Evolutionary conservation across 2,113 vertebrate genomes (phyloP).

Genomic region (Melanerpes aurifrons): DNA sequence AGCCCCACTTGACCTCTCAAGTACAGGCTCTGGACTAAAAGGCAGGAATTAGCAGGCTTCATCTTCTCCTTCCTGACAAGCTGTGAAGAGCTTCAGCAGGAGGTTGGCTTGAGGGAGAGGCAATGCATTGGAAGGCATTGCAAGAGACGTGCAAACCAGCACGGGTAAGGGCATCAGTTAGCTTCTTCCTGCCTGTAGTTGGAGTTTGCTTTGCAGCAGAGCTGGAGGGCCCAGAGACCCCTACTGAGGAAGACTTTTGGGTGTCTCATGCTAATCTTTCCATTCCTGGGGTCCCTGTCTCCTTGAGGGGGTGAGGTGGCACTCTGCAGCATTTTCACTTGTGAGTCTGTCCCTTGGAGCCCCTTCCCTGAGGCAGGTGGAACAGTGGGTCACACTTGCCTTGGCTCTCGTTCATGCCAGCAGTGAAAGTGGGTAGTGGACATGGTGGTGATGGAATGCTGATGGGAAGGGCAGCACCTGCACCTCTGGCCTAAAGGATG

Average conservation of each 20-base stretch:
- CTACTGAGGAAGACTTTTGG: background rate
- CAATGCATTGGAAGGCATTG: slow-evolving; percentile 4
- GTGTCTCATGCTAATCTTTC: background rate
- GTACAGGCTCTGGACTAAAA: background rate
- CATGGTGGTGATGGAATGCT: rapidly evolving
- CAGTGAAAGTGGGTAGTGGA: background rate
- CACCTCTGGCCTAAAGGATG: background rate
- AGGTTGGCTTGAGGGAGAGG: slow-evolving; percentile 57
- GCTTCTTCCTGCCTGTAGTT: background rate
- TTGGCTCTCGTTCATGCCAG: rapidly evolving
- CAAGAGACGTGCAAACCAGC: slow-evolving; percentile 6
- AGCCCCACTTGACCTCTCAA: slow-evolving; percentile 22
- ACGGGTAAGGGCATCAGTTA: background rate
- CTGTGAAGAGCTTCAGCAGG: slow-evolving; percentile 45
- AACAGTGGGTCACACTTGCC: background rate
- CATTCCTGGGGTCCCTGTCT: background rate
- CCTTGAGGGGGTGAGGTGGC: background rate
- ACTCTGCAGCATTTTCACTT: background rate
- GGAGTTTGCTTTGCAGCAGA: background rate
- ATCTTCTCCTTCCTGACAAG: background rate
- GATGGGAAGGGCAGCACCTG: background rate
- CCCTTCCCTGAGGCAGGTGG: background rate
- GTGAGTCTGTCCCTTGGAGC: background rate
- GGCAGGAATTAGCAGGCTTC: slow-evolving; percentile 5
- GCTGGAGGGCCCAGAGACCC: background rate